These are phyloP conservation scores for Notocelia uddmanniana DNA, from an alignment of 2,888 invertebrate species.

Conservation along the genomic window DNA sequence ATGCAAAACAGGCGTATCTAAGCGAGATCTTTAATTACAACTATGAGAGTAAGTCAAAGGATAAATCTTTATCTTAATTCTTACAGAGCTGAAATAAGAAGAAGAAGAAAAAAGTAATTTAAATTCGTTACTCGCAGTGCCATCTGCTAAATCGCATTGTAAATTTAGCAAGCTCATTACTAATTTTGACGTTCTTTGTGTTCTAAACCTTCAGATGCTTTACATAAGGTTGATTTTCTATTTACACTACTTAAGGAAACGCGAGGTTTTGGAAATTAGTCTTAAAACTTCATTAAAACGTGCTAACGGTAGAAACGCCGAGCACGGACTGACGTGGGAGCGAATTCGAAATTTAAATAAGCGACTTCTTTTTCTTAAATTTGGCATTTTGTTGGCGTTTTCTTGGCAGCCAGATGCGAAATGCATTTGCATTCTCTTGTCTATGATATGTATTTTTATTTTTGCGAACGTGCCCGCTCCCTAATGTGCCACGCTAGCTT, in stretches of 20 bases:
- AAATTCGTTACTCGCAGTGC: constrained; percentile 69
- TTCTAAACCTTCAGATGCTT: not conserved
- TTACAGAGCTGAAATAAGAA: constrained; percentile 57
- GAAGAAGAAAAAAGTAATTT: constrained; percentile 64
- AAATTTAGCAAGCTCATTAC: not conserved
- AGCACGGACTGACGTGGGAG: constrained; percentile 60
- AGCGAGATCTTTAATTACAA: constrained; percentile 62
- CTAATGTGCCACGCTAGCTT: not conserved
- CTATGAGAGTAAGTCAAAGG: constrained; percentile 63
- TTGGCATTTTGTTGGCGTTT: constrained; percentile 59
- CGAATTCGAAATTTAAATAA: constrained; percentile 74
- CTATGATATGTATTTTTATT: constrained; percentile 18
- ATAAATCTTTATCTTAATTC: constrained; percentile 70
- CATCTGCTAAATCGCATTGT: constrained; percentile 72
- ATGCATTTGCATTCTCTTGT: constrained; percentile 27
- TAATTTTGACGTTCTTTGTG: not conserved
- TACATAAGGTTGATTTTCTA: constrained; percentile 8
- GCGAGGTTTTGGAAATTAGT: not conserved
- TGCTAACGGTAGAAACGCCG: constrained; percentile 53
- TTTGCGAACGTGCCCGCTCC: constrained; percentile 4
- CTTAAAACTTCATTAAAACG: constrained; percentile 65
- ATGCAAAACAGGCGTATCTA: constrained; percentile 49
- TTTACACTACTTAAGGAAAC: not conserved
- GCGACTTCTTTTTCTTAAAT: constrained; percentile 66
- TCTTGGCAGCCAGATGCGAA: constrained; percentile 52